These are phyloP conservation scores for Trissolcus brochymenae DNA, from an alignment of 2,888 invertebrate species.

Conservation along the genomic window DNA sequence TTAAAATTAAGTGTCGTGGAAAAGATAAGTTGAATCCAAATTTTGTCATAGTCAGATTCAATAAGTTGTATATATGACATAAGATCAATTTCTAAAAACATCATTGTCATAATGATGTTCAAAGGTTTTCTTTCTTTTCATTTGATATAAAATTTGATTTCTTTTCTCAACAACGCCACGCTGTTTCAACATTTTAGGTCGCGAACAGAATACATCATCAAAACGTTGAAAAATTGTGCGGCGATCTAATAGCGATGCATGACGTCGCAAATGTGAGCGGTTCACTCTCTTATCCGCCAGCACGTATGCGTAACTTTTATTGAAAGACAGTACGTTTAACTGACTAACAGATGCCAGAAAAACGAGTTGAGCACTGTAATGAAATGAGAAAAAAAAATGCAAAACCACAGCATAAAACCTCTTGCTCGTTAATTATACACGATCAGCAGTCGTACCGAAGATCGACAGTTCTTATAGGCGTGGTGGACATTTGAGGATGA, in stretches of 20 bases:
- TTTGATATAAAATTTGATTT: not conserved
- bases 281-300: conserved; percentile 45
- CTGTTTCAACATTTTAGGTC: conserved; percentile 21
- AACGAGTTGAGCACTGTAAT: conserved; percentile 38
- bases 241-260: conserved; percentile 67
- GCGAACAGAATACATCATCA: conserved; percentile 8
- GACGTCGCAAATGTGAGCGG: conserved; percentile 65
- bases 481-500: conserved; percentile 56
- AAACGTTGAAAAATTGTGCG: conserved; percentile 42
- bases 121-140: not conserved
- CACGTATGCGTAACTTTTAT: conserved; percentile 48
- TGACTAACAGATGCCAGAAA: conserved; percentile 53
- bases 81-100: not conserved
- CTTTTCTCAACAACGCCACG: not conserved
- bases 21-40: not conserved
- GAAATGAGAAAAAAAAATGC: conserved; percentile 31
- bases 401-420: conserved; percentile 34
- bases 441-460: conserved; percentile 53
- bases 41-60: too few species aligned
- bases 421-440: conserved; percentile 54
- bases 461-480: conserved; percentile 53
- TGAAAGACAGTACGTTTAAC: conserved; percentile 51
- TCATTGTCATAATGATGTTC: not conserved
- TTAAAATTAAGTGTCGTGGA: not conserved
- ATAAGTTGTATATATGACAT: not conserved